phyloP scores from a whole-genome alignment of 2,888 invertebrate genomes.

The Ametastegia equiseti region DNA sequence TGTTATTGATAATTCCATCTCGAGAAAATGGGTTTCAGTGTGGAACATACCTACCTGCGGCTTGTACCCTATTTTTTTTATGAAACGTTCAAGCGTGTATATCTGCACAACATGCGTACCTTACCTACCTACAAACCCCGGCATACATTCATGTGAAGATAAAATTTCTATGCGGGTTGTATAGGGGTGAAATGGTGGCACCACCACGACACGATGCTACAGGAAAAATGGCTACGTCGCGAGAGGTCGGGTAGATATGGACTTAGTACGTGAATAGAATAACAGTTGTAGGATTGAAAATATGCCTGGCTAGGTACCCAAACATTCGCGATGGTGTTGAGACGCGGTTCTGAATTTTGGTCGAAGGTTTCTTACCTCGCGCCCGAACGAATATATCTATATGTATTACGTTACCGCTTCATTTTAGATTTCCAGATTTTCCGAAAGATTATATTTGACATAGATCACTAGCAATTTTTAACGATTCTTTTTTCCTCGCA shows the following conservation, averaged over 20 bases:
- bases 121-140: no score
- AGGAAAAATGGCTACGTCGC: slow-evolving; percentile 34
- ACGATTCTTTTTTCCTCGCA: background rate
- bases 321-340: background rate
- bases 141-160: slow-evolving; percentile 16
- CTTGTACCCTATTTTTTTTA: background rate
- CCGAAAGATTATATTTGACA: background rate
- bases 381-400: slow-evolving; percentile 5
- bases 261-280: slow-evolving; percentile 61
- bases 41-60: background rate
- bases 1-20: background rate
- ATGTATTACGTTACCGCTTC: slow-evolving; percentile 5
- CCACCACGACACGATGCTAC: slow-evolving; percentile 6
- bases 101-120: background rate
- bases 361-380: background rate
- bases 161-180: slow-evolving; percentile 35
- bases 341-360: background rate
- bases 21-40: background rate
- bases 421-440: background rate
- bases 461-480: background rate
- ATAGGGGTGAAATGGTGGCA: slow-evolving; percentile 15
- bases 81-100: background rate
- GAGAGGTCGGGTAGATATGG: slow-evolving; percentile 44
- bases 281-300: slow-evolving; percentile 60
- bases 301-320: slow-evolving; percentile 53